phyloP scores from a whole-genome alignment of 2,113 vertebrate genomes.

The Ahaetulla prasina region DNA sequence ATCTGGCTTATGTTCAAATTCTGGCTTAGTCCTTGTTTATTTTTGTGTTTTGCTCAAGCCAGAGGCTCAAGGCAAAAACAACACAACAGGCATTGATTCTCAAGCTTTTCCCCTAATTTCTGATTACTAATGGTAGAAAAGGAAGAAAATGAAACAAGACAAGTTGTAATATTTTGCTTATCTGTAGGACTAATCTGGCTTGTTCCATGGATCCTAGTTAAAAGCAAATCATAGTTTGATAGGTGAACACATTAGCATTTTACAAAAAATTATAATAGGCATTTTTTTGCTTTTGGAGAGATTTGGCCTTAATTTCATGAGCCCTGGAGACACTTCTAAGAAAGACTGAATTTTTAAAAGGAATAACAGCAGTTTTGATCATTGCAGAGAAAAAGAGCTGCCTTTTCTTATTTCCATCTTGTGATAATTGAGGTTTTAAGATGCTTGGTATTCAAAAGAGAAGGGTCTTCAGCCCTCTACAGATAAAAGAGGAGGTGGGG shows the following conservation, averaged over 20 bases:
- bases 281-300: neutral
- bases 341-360: neutral
- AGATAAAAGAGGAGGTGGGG: neutral
- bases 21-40: neutral
- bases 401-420: neutral
- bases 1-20: neutral
- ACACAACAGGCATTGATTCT: neutral
- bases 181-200: neutral
- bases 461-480: neutral
- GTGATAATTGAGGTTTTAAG: neutral
- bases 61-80: neutral
- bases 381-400: neutral
- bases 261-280: neutral
- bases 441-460: neutral
- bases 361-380: neutral
- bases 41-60: neutral
- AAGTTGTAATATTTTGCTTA: neutral
- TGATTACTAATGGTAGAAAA: neutral
- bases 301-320: neutral
- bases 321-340: neutral
- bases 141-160: neutral
- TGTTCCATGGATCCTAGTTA: neutral
- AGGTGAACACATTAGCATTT: neutral
- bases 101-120: neutral
- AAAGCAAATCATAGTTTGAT: neutral